phyloP scores from a whole-genome alignment of 2,113 vertebrate species.

The Gymnorhina tibicen region DNA sequence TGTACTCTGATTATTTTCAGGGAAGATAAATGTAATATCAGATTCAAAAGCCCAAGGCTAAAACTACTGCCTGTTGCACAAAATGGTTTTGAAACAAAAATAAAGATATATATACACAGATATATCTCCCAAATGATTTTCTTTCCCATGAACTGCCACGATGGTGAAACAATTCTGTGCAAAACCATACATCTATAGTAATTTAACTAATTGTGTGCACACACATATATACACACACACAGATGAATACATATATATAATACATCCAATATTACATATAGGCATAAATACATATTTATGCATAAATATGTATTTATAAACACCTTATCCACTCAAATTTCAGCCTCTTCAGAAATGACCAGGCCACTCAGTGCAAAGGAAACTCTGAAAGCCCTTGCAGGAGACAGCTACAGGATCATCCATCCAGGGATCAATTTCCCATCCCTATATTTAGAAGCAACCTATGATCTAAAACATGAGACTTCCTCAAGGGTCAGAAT shows the following conservation, averaged over 20 bases:
- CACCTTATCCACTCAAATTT: neutral
- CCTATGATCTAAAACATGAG: neutral
- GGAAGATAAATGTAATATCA: neutral
- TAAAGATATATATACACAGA: neutral
- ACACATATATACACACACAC: fast-evolving
- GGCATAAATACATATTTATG: neutral
- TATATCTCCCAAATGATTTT: neutral
- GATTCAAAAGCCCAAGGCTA: neutral
- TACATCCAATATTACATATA: neutral
- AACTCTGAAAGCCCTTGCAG: neutral
- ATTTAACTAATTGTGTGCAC: neutral
- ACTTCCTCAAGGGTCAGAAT: neutral
- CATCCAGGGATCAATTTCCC: neutral
- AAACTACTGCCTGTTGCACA: neutral
- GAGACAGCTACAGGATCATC: neutral
- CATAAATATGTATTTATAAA: neutral
- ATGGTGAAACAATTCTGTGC: neutral
- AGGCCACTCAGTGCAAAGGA: neutral
- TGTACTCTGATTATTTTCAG: neutral
- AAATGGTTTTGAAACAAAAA: neutral
- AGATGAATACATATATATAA: neutral
- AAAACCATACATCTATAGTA: neutral
- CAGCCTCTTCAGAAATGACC: neutral
- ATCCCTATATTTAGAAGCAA: neutral
- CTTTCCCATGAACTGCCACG: neutral